Percentiles rank a stretch among this genome's conserved stretches.
Conservation (phyloP, 92 coral and sea anemone genomes). For the Porites rus region DNA sequence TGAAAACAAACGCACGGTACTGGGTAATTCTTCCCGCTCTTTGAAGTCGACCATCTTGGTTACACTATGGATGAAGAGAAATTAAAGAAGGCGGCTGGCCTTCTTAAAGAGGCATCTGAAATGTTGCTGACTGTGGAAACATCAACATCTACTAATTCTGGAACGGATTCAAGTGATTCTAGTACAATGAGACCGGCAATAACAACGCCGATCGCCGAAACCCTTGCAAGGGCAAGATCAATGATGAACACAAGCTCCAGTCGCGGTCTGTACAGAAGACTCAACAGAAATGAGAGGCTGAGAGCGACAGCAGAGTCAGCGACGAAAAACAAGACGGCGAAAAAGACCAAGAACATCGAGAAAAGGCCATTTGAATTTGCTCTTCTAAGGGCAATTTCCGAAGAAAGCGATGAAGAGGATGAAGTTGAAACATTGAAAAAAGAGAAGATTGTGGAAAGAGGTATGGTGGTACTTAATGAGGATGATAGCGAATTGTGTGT, state of each 20-base stretch:
- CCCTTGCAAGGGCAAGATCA: constrained; percentile 36
- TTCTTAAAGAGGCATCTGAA: constrained; percentile 56
- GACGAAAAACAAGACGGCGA: no score
- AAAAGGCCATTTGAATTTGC: constrained; percentile 71
- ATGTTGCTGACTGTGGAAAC: constrained; percentile 33
- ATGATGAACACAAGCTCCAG: not conserved
- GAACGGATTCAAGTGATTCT: not conserved
- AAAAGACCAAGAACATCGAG: not conserved
- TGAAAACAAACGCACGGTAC: not conserved
- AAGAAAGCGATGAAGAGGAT: constrained; percentile 57
- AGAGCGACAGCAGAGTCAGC: no score
- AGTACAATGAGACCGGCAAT: not conserved
- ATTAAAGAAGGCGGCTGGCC: constrained; percentile 50
- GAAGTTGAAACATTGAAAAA: constrained; percentile 37
- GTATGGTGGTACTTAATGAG: constrained; percentile 51
- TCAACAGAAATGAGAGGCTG: no score
- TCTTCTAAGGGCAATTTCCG: constrained; percentile 41
- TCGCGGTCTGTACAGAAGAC: no score
- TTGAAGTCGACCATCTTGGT: no score
- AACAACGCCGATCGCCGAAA: constrained; percentile 35
- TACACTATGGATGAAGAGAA: not conserved
- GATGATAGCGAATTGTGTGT: constrained; percentile 36
- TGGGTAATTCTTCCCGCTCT: no score
- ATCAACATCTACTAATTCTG: not conserved
- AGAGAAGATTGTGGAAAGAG: constrained; percentile 62